These are phyloP conservation scores for Nothoprocta perdicaria DNA, from an alignment of 2,113 vertebrate genomes.

Conservation along the genomic window DNA sequence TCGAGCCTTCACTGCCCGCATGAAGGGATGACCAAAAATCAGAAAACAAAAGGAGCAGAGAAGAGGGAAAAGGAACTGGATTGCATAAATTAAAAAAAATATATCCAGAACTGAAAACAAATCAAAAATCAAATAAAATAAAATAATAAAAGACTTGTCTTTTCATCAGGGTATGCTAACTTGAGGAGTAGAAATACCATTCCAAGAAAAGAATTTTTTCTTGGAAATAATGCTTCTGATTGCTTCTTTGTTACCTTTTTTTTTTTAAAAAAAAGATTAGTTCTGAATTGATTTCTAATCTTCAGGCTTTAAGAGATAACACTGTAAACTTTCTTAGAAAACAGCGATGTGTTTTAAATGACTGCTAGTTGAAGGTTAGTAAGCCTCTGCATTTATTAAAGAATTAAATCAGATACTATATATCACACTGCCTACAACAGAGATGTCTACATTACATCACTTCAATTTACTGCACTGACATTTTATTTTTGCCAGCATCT, in stretches of 20 bases:
- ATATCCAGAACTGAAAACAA: conserved; percentile 50
- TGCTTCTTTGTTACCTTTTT: not conserved
- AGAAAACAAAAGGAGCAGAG: conserved; percentile 77
- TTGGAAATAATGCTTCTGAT: conserved; percentile 25
- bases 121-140: not conserved
- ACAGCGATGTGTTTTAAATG: conserved; percentile 10
- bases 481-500: conserved; percentile 65
- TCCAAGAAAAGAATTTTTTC: not conserved
- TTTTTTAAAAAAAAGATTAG: conserved; percentile 11
- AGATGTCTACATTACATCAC: conserved; percentile 32
- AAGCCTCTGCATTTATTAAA: conserved; percentile 52
- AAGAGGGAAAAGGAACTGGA: conserved; percentile 81
- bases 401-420: conserved; percentile 26
- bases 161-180: conserved; percentile 37
- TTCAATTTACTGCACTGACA: conserved; percentile 63
- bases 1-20: conserved; percentile 92
- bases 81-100: conserved; percentile 57
- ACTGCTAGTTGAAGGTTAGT: conserved; percentile 63
- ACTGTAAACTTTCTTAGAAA: conserved; percentile 57
- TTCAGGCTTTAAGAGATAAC: not conserved
- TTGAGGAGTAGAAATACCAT: not conserved
- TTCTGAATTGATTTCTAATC: conserved; percentile 67
- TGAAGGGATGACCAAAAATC: conserved; percentile 80
- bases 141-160: not conserved
- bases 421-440: conserved; percentile 3